Conservation (phyloP, 1,140 invertebrate genomes). For the Metaphire vulgaris region DNA sequence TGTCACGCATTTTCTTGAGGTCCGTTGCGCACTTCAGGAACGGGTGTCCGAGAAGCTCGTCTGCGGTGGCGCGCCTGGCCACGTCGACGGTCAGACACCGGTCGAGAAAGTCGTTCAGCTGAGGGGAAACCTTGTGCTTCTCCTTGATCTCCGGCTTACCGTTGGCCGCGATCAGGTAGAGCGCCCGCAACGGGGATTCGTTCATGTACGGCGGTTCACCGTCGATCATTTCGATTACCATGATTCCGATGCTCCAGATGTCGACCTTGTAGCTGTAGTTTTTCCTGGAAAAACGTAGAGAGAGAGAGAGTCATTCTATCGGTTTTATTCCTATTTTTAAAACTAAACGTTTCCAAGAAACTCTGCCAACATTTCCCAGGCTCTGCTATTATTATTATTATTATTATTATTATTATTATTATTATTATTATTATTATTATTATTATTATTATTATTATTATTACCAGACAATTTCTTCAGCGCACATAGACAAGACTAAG, state of each 20-base stretch:
- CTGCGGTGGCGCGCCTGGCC: slow-evolving; percentile 74
- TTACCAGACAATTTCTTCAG: too few species aligned
- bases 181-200: slow-evolving; percentile 33
- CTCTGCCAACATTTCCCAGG: too few species aligned
- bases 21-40: slow-evolving; percentile 68
- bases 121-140: slow-evolving; percentile 17
- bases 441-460: too few species aligned
- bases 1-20: slow-evolving; percentile 78
- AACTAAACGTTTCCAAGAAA: too few species aligned
- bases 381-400: too few species aligned
- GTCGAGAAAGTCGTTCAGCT: slow-evolving; percentile 69
- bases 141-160: slow-evolving; percentile 34
- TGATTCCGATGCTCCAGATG: slow-evolving; percentile 37
- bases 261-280: slow-evolving; percentile 33
- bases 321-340: too few species aligned
- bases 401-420: too few species aligned
- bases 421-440: too few species aligned
- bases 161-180: slow-evolving; percentile 34
- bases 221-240: slow-evolving; percentile 40
- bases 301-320: too few species aligned
- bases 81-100: slow-evolving; percentile 81
- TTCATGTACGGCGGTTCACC: slow-evolving; percentile 39
- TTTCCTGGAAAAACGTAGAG: slow-evolving; percentile 24
- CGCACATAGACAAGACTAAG: too few species aligned
- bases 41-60: slow-evolving; percentile 78